Base-by-base conservation (phyloP, 2,797 vertebrate genomes). In the Sebastes iracundus region DNA sequence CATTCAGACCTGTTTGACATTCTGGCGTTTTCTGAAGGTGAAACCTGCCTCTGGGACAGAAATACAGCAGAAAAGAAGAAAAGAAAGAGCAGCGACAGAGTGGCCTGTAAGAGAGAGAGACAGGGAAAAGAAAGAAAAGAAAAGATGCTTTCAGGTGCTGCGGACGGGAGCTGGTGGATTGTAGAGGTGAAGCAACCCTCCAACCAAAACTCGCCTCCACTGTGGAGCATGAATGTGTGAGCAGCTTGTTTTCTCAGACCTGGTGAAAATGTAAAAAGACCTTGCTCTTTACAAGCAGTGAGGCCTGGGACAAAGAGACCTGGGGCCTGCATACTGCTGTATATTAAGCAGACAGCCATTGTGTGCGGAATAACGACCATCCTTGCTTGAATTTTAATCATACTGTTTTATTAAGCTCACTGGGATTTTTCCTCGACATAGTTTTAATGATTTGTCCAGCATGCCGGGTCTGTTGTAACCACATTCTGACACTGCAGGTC, bases 1-100 rank as follows among this genome's bases (percentile, higher is more conserved):
- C 95, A 95, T 95, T 95, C 95, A 94, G 63, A 95, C 94, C 95
- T 91, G 92, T 92, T 94, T 91, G 94, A 96, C 96, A 97, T 96
- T 95, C 94, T 95, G 95, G 96, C 95, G 94, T 95, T 96, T 96
- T 96, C 93, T 96, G 96, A 97, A 96, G 93, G 96, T 96, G 82
- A 94, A 94, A 96, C 96, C 94, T 95, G 94, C 96, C 96, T 96
- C 87, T 93, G 67, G 92, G 95, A 94, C 94, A 95, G 92, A 66
- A 67, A 67, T 20, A 68, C 52, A 63, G 68, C n/a, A 55, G 27
- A 46, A 46, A 71, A 56, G 38, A 65, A 27, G 25, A 35, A 53
- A 62, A 33, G 33, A 68, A 28, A 72, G 60, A 35, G 30, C 20
- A 46, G 22, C 5, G 33, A 68, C 53, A 68, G 74, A 38, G 70